A percentile compares a stretch with the other conserved stretches of the same genome.
Evolutionary conservation across 2,888 invertebrate species (phyloP).

Genomic region (Xylota sylvarum): DNA sequence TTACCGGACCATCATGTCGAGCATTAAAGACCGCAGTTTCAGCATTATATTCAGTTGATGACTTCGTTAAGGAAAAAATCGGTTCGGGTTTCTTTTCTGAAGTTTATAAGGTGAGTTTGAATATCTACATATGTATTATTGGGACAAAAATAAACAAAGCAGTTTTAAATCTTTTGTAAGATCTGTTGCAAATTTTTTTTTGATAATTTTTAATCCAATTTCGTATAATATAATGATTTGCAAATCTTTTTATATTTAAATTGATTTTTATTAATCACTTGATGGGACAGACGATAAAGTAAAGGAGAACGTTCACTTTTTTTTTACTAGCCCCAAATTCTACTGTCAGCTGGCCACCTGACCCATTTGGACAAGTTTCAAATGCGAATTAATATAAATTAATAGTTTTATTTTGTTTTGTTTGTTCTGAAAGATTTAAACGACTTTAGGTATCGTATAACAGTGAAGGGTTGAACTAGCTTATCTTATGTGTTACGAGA

Average conservation of each 20-base stretch:
- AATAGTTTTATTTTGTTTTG: background rate
- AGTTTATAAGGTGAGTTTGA: conserved; percentile 95
- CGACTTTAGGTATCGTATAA: background rate
- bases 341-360: background rate
- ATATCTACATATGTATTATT: background rate
- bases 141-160: background rate
- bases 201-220: background rate
- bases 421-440: background rate
- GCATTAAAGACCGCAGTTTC: conserved; percentile 96
- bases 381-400: conserved; percentile 3
- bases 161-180: background rate
- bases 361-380: background rate
- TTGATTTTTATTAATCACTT: background rate
- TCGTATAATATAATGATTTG: background rate
- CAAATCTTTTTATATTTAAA: background rate
- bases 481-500: background rate
- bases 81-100: conserved; percentile 98
- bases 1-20: conserved; percentile 93
- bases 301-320: conserved; percentile 21
- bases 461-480: background rate
- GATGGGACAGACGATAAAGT: background rate
- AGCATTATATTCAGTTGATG: conserved; percentile 95
- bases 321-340: background rate
- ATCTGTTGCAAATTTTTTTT: background rate
- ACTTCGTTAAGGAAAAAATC: conserved; percentile 96